phyloP scores from a whole-genome alignment of 2,797 vertebrate genomes.

The Poeciliopsis presidionis region DNA sequence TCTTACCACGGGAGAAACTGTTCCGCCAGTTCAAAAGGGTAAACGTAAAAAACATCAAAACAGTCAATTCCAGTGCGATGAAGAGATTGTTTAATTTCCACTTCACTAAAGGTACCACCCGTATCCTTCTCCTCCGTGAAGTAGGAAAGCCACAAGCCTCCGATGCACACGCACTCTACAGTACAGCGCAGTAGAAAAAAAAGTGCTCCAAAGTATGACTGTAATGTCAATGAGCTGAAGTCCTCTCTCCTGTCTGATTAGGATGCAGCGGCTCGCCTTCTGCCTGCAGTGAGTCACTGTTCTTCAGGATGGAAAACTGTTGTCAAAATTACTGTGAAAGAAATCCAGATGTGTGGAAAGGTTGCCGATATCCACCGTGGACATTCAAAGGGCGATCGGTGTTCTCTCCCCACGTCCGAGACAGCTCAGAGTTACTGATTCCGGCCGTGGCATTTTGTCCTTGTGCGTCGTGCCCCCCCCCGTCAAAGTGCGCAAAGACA shows the following conservation, averaged over 20 bases:
- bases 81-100: constrained; percentile 58
- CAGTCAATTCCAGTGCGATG: constrained; percentile 54
- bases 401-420: constrained; percentile 62
- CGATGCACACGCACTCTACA: constrained; percentile 63
- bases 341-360: constrained; percentile 58
- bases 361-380: constrained; percentile 72
- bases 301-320: constrained; percentile 60
- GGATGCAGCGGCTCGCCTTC: constrained; percentile 80
- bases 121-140: constrained; percentile 39
- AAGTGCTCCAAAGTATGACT: constrained; percentile 85
- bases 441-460: constrained; percentile 76
- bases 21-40: constrained; percentile 30
- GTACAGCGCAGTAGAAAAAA: constrained; percentile 68
- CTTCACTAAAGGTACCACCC: constrained; percentile 50
- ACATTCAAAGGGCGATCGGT: constrained; percentile 41
- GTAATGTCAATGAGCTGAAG: constrained; percentile 84
- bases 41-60: constrained; percentile 27
- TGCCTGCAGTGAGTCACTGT: constrained; percentile 80
- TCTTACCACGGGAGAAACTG: constrained; percentile 69
- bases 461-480: constrained; percentile 68
- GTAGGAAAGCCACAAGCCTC: constrained; percentile 54
- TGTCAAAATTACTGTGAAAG: constrained; percentile 42
- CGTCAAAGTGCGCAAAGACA: constrained; percentile 50
- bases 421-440: constrained; percentile 60
- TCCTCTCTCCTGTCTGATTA: constrained; percentile 78